Percentiles rank a stretch among this genome's conserved stretches.
phyloP scores from a whole-genome alignment of 2,797 vertebrate species.

The Lacerta agilis region DNA sequence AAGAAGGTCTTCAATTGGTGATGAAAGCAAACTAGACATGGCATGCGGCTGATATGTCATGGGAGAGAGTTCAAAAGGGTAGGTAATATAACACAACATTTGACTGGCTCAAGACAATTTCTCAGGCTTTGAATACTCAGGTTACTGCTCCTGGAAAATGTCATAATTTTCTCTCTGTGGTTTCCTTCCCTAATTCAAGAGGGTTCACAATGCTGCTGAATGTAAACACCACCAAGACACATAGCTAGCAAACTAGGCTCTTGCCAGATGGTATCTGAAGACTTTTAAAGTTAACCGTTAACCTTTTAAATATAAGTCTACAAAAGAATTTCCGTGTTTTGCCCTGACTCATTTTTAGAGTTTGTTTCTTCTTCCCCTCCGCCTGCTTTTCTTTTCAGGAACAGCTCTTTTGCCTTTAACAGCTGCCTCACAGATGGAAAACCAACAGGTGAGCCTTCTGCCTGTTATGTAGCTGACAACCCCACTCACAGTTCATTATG shows the following conservation, averaged over 20 bases:
- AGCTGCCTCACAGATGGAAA: not conserved
- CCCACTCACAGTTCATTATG: not conserved
- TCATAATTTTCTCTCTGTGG: not conserved
- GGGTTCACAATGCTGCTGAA: not conserved
- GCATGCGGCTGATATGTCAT: no score
- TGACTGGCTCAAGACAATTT: not conserved
- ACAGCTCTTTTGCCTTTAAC: not conserved
- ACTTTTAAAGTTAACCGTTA: constrained; percentile 21
- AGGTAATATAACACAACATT: no score
- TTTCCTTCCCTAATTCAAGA: constrained; percentile 4
- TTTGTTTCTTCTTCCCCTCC: not conserved
- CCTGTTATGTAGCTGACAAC: not conserved
- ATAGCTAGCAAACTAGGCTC: not conserved
- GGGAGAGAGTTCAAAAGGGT: no score
- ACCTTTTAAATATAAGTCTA: not conserved
- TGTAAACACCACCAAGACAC: constrained; percentile 11
- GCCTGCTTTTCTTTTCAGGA: not conserved
- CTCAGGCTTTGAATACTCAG: not conserved
- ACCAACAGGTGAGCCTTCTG: not conserved
- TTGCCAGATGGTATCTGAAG: not conserved
- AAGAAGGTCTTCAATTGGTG: no score
- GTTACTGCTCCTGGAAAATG: not conserved
- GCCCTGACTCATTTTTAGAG: not conserved
- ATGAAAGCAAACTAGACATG: no score
- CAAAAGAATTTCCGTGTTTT: not conserved